Conservation (phyloP, 37 sponge, comb jelly and placozoan species). For the Dysidea cf. avara region DNA sequence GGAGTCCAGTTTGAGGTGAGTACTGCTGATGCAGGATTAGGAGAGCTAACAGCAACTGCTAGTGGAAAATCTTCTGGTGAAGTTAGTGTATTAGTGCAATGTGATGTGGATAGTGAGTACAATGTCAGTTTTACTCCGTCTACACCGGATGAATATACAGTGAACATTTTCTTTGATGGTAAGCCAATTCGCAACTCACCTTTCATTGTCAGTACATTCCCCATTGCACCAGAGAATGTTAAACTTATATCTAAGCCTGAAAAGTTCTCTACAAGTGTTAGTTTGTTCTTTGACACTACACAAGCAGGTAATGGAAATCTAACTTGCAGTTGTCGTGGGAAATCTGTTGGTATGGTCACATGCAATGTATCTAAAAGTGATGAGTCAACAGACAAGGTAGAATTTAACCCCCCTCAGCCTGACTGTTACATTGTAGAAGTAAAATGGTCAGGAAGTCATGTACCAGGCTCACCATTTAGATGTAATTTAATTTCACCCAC, state of each 20-base stretch:
- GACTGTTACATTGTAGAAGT: conserved; percentile 53
- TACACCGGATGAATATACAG: conserved; percentile 43
- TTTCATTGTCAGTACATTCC: conserved; percentile 45
- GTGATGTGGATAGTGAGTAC: conserved; percentile 27
- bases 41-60: conserved; percentile 26
- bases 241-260: conserved; percentile 41
- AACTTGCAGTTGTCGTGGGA: conserved; percentile 27
- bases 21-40: conserved; percentile 35
- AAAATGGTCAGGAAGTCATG: conserved; percentile 49
- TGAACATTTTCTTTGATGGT: conserved; percentile 60
- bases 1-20: conserved; percentile 35
- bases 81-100: conserved; percentile 12
- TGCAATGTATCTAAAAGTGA: conserved; percentile 13
- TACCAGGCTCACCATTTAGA: conserved; percentile 65
- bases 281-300: conserved; percentile 21
- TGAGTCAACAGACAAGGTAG: conserved; percentile 18
- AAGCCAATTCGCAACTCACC: conserved; percentile 51
- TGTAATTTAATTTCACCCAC: conserved; percentile 40
- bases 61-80: conserved; percentile 4
- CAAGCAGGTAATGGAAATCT: conserved; percentile 39
- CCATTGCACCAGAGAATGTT: conserved; percentile 45
- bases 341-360: conserved; percentile 26
- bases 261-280: conserved; percentile 33
- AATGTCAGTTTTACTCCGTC: conserved; percentile 46
- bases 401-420: conserved; percentile 20